Evolutionary conservation across 2,797 vertebrate species (phyloP).

Genomic region (Cuniculus paca): DNA sequence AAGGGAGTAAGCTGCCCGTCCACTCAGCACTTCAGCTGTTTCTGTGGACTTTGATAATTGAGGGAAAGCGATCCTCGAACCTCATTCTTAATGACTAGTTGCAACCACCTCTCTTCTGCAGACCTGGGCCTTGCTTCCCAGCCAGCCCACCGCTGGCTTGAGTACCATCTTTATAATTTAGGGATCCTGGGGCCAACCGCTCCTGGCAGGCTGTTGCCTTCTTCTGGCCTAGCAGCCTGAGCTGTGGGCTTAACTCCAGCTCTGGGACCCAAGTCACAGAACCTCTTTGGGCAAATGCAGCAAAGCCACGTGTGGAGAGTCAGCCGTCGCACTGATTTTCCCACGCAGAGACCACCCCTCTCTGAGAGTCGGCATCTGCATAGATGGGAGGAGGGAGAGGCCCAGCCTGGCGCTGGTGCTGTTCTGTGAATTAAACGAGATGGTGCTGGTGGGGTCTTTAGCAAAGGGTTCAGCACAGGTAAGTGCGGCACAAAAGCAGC

Average conservation of each 20-base stretch:
- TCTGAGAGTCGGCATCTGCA: background rate
- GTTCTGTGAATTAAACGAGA: background rate
- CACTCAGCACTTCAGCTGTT: background rate
- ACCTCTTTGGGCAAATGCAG: background rate
- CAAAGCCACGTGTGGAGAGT: background rate
- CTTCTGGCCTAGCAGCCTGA: background rate
- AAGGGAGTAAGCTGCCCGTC: background rate
- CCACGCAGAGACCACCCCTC: background rate
- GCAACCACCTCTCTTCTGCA: background rate
- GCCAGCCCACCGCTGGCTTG: background rate
- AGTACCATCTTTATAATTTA: constrained; percentile 35
- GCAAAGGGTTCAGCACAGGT: background rate
- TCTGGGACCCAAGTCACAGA: background rate
- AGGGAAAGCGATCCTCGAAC: background rate
- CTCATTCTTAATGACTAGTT: background rate
- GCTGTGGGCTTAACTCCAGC: background rate
- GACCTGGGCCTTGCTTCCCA: background rate
- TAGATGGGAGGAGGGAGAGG: background rate
- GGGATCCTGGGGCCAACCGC: background rate
- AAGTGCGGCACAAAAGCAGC: background rate
- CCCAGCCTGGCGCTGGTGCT: accelerated
- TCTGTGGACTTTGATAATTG: background rate
- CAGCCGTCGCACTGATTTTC: background rate
- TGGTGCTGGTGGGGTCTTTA: accelerated
- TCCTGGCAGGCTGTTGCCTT: background rate